Evolutionary conservation across 2,113 vertebrate species (phyloP), one percentile per base, ranked within the genome.

Genomic region (Zapus hudsonius): DNA sequence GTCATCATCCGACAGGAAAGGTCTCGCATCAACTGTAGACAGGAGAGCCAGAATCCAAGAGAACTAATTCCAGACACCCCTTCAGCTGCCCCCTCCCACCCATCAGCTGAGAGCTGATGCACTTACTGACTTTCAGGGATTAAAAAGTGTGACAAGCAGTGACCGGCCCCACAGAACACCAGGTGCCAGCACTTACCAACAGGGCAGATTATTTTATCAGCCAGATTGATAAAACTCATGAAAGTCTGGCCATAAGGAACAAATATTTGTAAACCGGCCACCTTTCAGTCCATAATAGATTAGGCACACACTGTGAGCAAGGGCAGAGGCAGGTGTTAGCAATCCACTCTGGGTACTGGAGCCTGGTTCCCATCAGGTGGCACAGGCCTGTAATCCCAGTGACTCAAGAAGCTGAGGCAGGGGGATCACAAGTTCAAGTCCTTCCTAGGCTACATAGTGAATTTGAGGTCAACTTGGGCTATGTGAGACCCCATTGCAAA

Each of bases 31-130:
- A 85, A 40, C 85, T 73, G 81, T 52, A 92, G 95, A 94, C 84
- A 92, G 94, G 92, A 87, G 89, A 91, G 73, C 67, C 84, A 72
- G 80, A 94, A 90, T 95, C 96, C 96, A 95, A 97, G 94, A 93
- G 93, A 88, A 86, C 87, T 55, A 52, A 91, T 95, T 95, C 91
- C 1, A 20, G 76, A 94, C n/a, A 83, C 31, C 59, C n/a, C n/a
- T 82, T 82, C 13, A 0, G 33, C 1, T 1, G 57, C 63, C 82
- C 80, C 63, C 66, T 88, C 40, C 40, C 27, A 63, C 69, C 38
- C 11, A 93, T 92, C 95, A 96, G 17, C 42, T 33, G 78, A 97
- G 95, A 92, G 66, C 74, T 52, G 67, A 36, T 7, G 19, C 31
- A 8, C 42, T 47, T 73, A 89, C 36, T 95, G 91, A 94, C 96